Evolutionary conservation across 1,140 invertebrate species (phyloP), one percentile per base, ranked within the genome.

Genomic region (Pseudoatta argentina): DNA sequence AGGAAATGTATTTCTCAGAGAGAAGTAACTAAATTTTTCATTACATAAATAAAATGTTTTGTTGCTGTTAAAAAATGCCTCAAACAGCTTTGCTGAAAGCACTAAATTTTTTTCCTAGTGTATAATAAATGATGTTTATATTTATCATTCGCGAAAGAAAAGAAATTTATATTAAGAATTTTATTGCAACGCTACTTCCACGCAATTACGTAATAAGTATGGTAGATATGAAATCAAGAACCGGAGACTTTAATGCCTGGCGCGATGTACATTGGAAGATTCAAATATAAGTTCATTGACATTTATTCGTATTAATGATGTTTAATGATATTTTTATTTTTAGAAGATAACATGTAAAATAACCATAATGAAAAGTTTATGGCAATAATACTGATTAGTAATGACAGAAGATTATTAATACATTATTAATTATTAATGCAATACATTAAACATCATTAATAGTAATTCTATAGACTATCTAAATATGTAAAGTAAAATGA

Each of bases 211-310:
- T 39, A 51, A 71, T 57, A 3, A 44, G 3, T 21, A 21, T 21
- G 21, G 21, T 3, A 34, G 30, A 30, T 30, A 27, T 10, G 27
- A 12, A 69, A 30, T 14, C 14, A 24, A 6, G n/a, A 14, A 24
- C 12, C 27, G 44, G 67, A 78, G 59, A 90, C 55, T 59, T 87
- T 61, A 51, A 89, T 55, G 61, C 73, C 16, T n/a, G 57, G 18
- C 16, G 34, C 44, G n/a, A 16, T 44, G 16, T 14, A 1, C 18
- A 24, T 7, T 24, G 69, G 57, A 16, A 48, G 10, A 72, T 59
- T 61, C 44, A 55, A 79, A 67, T 69, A n/a, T 27, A 79, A 69
- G 30, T 0, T 63, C 3, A 10, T 8, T 3, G n/a, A 1, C 34
- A 76, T 14, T 44, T 57, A n/a, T 64, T 16, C 12, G 12, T 57